phyloP scores from a whole-genome alignment of 2,797 vertebrate genomes.

The Macroramphosus scolopax region DNA sequence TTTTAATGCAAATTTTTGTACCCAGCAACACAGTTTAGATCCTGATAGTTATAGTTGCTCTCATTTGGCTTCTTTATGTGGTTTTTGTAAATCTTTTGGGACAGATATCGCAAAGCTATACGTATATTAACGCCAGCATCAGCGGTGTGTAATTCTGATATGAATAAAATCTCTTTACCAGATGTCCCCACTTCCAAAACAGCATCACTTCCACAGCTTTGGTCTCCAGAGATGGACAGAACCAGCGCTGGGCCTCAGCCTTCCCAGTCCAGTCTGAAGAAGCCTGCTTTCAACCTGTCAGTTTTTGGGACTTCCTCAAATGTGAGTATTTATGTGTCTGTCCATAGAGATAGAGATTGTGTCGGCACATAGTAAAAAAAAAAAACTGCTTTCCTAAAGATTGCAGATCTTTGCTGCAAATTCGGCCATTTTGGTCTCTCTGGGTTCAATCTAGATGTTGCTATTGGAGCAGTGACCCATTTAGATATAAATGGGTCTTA shows the following conservation, averaged over 20 bases:
- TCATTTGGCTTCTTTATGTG: too few species aligned
- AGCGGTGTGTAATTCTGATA: too few species aligned
- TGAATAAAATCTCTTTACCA: slow-evolving; percentile 53
- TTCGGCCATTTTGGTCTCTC: too few species aligned
- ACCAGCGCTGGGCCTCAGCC: slow-evolving; percentile 83
- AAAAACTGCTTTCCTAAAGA: too few species aligned
- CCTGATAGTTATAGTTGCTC: too few species aligned
- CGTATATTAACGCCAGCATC: too few species aligned
- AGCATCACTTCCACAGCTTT: slow-evolving; percentile 85
- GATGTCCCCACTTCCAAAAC: slow-evolving; percentile 91
- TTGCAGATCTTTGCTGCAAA: too few species aligned
- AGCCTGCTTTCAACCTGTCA: slow-evolving; percentile 94
- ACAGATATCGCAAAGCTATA: too few species aligned
- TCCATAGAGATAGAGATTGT: not conserved
- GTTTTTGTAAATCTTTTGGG: too few species aligned
- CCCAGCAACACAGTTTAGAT: too few species aligned
- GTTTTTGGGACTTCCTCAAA: slow-evolving; percentile 85
- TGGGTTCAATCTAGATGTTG: not conserved
- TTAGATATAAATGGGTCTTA: slow-evolving; percentile 15
- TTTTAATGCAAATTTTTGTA: too few species aligned
- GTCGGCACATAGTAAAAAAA: not conserved
- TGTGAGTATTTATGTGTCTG: slow-evolving; percentile 61
- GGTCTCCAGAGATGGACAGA: slow-evolving; percentile 91
- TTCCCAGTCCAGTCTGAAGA: slow-evolving; percentile 85
- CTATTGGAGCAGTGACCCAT: slow-evolving; percentile 11